phyloP scores from a whole-genome alignment of 2,113 vertebrate species.

The Irena cyanogastra region DNA sequence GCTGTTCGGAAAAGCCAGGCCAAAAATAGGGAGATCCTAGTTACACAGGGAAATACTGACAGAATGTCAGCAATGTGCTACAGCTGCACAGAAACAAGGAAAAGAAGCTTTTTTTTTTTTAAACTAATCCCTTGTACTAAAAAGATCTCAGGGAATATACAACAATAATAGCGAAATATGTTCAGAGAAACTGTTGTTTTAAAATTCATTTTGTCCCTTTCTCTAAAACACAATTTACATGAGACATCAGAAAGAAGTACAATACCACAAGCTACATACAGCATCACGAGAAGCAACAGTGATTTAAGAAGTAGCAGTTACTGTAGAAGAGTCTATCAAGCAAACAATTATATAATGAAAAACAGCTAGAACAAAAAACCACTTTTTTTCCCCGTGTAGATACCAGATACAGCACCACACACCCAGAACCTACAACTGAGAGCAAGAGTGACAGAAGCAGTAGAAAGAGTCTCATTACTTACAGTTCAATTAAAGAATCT shows the following conservation, averaged over 20 bases:
- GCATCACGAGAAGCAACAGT: background rate
- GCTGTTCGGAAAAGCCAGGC: background rate
- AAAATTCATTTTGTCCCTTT: background rate
- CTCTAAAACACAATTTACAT: background rate
- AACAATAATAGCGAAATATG: background rate
- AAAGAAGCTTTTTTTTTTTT: background rate
- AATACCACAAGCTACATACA: background rate
- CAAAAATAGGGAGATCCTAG: background rate
- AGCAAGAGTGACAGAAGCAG: background rate
- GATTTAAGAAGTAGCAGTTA: background rate
- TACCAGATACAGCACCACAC: background rate
- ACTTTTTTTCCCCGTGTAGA: background rate
- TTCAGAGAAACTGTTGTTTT: background rate
- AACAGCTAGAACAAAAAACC: background rate
- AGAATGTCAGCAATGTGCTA: background rate
- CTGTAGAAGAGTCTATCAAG: background rate
- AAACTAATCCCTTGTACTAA: background rate
- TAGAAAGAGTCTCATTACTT: conserved; percentile 69
- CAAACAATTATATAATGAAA: background rate
- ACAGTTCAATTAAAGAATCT: conserved; percentile 97
- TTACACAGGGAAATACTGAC: background rate
- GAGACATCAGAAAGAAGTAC: background rate
- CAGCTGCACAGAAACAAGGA: background rate
- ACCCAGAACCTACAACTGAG: background rate
- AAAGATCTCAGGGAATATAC: background rate